Base-by-base conservation (phyloP, 2,888 invertebrate genomes). In the Panzeria rudis region DNA sequence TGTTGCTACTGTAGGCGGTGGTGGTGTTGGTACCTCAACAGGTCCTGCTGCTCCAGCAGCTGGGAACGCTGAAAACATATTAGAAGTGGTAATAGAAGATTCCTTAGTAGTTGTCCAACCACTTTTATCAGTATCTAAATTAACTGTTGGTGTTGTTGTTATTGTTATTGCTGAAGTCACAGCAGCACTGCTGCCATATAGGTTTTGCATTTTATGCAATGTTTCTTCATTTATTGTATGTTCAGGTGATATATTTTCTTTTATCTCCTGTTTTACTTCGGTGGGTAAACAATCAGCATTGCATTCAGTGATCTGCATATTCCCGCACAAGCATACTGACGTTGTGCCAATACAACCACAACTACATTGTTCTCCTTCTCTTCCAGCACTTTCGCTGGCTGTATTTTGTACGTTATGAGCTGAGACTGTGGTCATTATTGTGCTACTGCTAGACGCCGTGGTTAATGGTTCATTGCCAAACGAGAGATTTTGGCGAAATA, bases 161-260 rank as follows among this genome's bases (percentile, higher is more conserved):
- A 68, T 68, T 35, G 35, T 23, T 52, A 68, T 35, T 66, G 52
- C 52, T 25, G 66, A 32, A 41, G 61, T 73, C 32, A 41, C 9
- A 20, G n/a, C 47, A 64, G 81, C 20, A 47, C 38, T 78, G 25
- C 54, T 77, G 87, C 89, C 87, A 87, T 88, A 62, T n/a, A 90
- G 80, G 81, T 92, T 91, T 52, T 91, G 91, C 52, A 91, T 77
- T 15, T 88, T 87, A 72, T 89, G 89, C 85, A 91, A 78, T 41
- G 89, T 89, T 50, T 89, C 92, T 86, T 90, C 92, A 44, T 91
- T 92, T 35, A 92, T 92, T 1, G 94, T 95, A 75, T 95, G 94
- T 87, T 95, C 94, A 0, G 95, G 95, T 78, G 94, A 94, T 1
- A 94, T 94, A 87, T 95, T 95, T 88, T 95, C 95, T 90, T 95